Evolutionary conservation across 2,113 vertebrate species (phyloP).

Genomic region (Gallinago media): DNA sequence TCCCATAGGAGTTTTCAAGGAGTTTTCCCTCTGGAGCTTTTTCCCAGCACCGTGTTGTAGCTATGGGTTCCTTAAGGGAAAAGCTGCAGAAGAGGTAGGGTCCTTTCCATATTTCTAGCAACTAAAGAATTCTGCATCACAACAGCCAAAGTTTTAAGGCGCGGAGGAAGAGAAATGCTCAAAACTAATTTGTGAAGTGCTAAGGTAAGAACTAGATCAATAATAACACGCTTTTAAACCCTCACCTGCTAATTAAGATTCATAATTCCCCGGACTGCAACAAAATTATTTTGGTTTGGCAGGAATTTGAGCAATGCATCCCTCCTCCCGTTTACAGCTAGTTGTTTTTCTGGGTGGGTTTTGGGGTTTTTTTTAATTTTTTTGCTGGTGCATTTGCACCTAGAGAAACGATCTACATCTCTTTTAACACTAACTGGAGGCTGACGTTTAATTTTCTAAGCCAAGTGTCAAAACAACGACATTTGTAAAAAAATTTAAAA

Average conservation of each 20-base stretch:
- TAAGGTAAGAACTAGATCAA: not conserved
- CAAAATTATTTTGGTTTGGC: not conserved
- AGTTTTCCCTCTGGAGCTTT: not conserved
- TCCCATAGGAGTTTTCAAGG: not conserved
- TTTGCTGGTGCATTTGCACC: not conserved
- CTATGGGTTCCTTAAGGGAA: accelerated
- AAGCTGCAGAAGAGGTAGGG: not conserved
- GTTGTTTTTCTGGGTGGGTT: not conserved
- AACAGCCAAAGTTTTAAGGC: not conserved
- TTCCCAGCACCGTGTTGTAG: not conserved
- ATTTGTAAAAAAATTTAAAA: not conserved
- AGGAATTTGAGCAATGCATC: not conserved
- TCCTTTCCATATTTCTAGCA: not conserved
- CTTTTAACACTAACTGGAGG: not conserved
- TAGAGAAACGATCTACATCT: not conserved
- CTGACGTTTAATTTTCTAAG: not conserved
- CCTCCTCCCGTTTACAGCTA: not conserved
- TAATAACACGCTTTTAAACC: not conserved
- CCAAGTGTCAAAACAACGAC: not conserved
- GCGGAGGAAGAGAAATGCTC: not conserved
- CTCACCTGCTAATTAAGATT: not conserved
- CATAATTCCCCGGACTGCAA: not conserved
- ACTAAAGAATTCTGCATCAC: not conserved
- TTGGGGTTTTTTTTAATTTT: not conserved
- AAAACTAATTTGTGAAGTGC: not conserved